Base-by-base conservation (phyloP, 92 coral and sea anemone genomes). In the Blastomussa wellsi region DNA sequence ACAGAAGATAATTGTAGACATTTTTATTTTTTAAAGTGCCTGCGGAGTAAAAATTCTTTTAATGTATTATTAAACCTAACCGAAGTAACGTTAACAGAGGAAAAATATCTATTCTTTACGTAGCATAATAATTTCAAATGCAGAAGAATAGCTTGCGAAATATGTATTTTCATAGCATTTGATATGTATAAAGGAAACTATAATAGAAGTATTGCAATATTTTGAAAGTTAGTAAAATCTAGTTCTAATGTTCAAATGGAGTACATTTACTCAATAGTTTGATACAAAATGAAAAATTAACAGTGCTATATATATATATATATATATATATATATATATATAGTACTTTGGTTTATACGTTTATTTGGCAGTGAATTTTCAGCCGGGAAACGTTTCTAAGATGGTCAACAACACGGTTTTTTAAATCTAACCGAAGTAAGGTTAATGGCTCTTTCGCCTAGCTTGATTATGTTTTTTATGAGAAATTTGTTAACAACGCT, bases 141-240 rank as follows among this genome's bases (percentile, higher is more conserved):
- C 32, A 77, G 48, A 52, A 82, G 52, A n/a, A 49, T 20, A 76
- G 66, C 80, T 31, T 48, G 86, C 22, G 22, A 72, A 52, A 53
- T 82, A 38, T 38, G 76, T 82, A 82, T 52, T 52, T 71, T 82
- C 78, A 52, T 72, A 71, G 86, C 53, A 57, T 53, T 82, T 53
- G 59, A 72, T 53, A 82, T 35, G 24, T 57, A 28, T 7, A 13
- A 24, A 67, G n/a, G 65, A 70, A 71, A 72, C 41, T 71, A 81
- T 37, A 57, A 38, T 60, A 67, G 13, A 47, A 47, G n/a, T 36
- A 67, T 70, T 52, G 22, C 26, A 48, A 16, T 37, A 51, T 82
- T 82, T 82, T 82, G 4, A 82, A 52, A n/a, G 53, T 0, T n/a
- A 44, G 10, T 33, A 24, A 47, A 47, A 36, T 77, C 20, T 52